Conservation (phyloP, 2,888 invertebrate genomes). For the Unio pictorum region DNA sequence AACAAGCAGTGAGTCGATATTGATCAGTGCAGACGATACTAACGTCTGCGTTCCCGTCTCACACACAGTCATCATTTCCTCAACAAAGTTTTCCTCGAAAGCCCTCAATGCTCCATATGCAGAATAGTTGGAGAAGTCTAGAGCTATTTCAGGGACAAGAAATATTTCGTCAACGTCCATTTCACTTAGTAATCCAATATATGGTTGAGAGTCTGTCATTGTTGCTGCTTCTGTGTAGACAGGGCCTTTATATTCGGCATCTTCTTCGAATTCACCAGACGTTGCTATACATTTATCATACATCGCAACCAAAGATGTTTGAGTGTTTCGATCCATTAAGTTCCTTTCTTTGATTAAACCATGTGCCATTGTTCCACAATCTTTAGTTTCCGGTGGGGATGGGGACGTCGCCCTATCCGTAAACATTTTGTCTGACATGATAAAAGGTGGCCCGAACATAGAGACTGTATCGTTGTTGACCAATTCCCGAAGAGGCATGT, state of each 20-base stretch:
- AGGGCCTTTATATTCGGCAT: conserved; percentile 26
- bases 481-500: conserved; percentile 20
- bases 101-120: too few species aligned
- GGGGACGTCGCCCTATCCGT: conserved; percentile 41
- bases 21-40: conserved; percentile 22
- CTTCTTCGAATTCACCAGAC: conserved; percentile 45
- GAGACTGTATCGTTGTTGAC: conserved; percentile 20
- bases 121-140: conserved; percentile 28
- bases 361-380: conserved; percentile 54
- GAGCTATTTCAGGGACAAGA: conserved; percentile 49
- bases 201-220: conserved; percentile 62
- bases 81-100: conserved; percentile 38
- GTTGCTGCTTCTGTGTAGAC: conserved; percentile 54
- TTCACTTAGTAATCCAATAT: conserved; percentile 63
- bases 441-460: conserved; percentile 8
- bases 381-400: conserved; percentile 29
- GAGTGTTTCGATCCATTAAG: conserved; percentile 39
- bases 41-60: conserved; percentile 56
- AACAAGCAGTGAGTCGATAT: conserved; percentile 15
- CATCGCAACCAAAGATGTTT: conserved; percentile 43
- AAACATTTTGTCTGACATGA: conserved; percentile 25
- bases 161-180: conserved; percentile 63
- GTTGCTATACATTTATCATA: conserved; percentile 53
- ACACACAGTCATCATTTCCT: conserved; percentile 34
- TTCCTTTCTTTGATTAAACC: conserved; percentile 34